Percentiles rank a stretch among this genome's conserved stretches.
Evolutionary conservation across 2,113 vertebrate genomes (phyloP).

Genomic region (Phyllostomus hastatus): DNA sequence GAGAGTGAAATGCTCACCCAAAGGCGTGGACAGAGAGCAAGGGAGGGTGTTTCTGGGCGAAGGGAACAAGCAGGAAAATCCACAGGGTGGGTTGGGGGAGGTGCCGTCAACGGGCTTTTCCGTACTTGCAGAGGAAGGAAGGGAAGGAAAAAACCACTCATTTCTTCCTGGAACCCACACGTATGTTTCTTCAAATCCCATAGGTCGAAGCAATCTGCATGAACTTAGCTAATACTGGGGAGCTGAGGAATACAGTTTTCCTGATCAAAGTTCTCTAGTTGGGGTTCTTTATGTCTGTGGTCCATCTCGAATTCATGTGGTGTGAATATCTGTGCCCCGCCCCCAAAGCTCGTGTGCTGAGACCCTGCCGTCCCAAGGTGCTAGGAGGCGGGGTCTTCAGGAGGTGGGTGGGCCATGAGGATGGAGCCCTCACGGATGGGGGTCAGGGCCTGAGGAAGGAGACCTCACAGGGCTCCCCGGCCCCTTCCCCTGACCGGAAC

Average conservation of each 20-base stretch:
- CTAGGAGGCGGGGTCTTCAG: too few relatives aligned
- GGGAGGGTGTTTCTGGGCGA: neutral
- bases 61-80: neutral
- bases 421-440: neutral
- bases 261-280: neutral
- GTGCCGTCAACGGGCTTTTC: neutral
- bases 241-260: neutral
- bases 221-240: neutral
- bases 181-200: neutral
- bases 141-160: too few relatives aligned
- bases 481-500: neutral
- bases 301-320: neutral
- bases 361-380: neutral
- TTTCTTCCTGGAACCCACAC: neutral
- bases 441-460: neutral
- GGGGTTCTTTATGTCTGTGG: neutral
- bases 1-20: neutral
- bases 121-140: neutral
- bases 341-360: neutral
- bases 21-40: neutral
- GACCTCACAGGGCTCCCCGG: neutral
- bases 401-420: neutral
- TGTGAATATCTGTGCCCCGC: too few relatives aligned
- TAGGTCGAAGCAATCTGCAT: neutral
- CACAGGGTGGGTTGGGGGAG: rapidly evolving